phyloP scores from a whole-genome alignment of 1,140 invertebrate species.

The Dinothrombium tinctorium region DNA sequence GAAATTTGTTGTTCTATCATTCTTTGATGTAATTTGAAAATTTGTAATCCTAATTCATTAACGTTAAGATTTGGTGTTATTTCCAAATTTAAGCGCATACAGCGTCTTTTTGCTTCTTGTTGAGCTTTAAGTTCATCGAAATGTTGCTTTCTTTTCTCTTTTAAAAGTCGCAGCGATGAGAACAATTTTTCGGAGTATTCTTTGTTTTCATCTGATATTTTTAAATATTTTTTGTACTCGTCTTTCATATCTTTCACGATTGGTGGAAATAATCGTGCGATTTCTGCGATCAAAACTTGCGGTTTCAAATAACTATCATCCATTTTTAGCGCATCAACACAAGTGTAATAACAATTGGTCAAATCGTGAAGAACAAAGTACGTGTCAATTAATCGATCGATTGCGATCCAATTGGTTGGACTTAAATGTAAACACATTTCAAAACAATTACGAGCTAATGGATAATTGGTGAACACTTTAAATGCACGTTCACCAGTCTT shows the following conservation, averaged over 20 bases:
- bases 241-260: background rate
- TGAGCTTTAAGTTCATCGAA: background rate
- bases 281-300: constrained; percentile 4
- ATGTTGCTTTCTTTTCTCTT: constrained; percentile 1
- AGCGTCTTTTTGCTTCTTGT: background rate
- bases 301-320: constrained; percentile 2
- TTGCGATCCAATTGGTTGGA: constrained; percentile 8
- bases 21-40: background rate
- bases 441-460: constrained; percentile 9
- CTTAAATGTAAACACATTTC: constrained; percentile 7
- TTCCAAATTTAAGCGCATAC: background rate
- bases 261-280: constrained; percentile 4
- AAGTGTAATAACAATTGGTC: constrained; percentile 3
- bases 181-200: background rate
- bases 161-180: background rate
- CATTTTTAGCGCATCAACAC: background rate
- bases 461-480: constrained; percentile 2
- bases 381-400: constrained; percentile 10
- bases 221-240: background rate
- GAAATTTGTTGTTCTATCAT: background rate
- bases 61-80: background rate
- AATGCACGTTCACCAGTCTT: constrained; percentile 7
- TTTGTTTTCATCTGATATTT: background rate
- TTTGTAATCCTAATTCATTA: background rate
- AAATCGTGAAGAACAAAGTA: constrained; percentile 9